A percentile compares a stretch with the other conserved stretches of the same genome.
Conservation (phyloP, 2,797 vertebrate species). For the Hipposideros larvatus region DNA sequence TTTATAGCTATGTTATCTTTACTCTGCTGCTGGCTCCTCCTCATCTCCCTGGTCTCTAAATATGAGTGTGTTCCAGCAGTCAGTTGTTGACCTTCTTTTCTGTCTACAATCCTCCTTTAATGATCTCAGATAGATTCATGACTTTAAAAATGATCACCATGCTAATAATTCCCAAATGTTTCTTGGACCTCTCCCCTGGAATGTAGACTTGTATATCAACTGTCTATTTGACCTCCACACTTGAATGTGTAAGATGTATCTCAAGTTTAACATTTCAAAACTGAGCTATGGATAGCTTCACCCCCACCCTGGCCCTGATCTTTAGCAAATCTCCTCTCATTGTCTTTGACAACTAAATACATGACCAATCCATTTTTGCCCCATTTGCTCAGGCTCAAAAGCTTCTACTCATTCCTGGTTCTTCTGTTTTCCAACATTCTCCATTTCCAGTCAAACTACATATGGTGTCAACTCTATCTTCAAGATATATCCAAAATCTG, state of each 20-base stretch:
- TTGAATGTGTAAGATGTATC: background rate
- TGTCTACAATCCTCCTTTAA: background rate
- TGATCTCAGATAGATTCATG: background rate
- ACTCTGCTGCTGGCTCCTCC: background rate
- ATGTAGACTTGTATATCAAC: background rate
- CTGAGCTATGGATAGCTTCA: background rate
- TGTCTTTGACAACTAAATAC: background rate
- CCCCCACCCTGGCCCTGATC: fast-evolving
- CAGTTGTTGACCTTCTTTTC: background rate
- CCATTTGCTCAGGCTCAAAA: background rate
- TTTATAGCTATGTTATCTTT: background rate
- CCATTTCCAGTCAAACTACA: background rate
- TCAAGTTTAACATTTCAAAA: slow-evolving; percentile 23
- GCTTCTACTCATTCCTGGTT: background rate
- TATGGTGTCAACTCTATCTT: background rate
- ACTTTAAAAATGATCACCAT: background rate
- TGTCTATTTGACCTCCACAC: background rate
- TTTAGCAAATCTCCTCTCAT: background rate
- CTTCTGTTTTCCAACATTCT: background rate
- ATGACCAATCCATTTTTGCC: background rate
- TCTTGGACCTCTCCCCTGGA: background rate
- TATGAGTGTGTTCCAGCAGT: background rate
- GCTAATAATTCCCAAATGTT: background rate
- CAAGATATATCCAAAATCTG: background rate
- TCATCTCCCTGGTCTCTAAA: slow-evolving; percentile 7